Percentiles rank a stretch among this genome's conserved stretches.
Evolutionary conservation across 92 coral and sea anemone genomes (phyloP).

Genomic region (Pocillopora grandis): DNA sequence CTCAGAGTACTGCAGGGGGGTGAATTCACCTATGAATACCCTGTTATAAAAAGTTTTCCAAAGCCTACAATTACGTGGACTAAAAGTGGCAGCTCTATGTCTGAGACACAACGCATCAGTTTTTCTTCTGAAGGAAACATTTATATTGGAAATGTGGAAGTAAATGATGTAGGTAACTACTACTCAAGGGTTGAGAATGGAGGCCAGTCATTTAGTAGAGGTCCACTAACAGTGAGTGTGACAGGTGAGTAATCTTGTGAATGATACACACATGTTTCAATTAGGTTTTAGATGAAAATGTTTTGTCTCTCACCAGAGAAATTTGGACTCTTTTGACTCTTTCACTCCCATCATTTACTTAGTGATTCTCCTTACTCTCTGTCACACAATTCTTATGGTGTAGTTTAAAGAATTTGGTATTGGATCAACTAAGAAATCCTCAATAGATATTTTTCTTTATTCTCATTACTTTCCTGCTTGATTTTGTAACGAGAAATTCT

Average conservation of each 20-base stretch:
- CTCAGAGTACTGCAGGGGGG: slow-evolving; percentile 26
- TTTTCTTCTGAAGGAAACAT: slow-evolving; percentile 82
- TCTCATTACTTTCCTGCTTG: too few species aligned
- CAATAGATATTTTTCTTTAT: too few species aligned
- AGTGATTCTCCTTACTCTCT: too few species aligned
- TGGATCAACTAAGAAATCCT: too few species aligned
- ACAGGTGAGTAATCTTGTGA: slow-evolving; percentile 7
- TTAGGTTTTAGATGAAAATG: too few species aligned
- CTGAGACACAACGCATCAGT: slow-evolving; percentile 70
- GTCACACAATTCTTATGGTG: too few species aligned
- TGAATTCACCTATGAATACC: slow-evolving; percentile 45
- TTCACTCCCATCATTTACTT: too few species aligned
- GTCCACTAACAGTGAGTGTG: slow-evolving; percentile 37
- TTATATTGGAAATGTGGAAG: slow-evolving; percentile 71
- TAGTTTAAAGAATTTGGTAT: too few species aligned
- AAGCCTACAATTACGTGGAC: slow-evolving; percentile 70
- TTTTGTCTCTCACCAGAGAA: too few species aligned
- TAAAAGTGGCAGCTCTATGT: slow-evolving; percentile 39
- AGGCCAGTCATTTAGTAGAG: slow-evolving; percentile 51
- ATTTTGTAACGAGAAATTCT: too few species aligned
- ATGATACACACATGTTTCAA: too few species aligned
- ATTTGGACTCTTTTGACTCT: too few species aligned
- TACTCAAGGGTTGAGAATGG: slow-evolving; percentile 64
- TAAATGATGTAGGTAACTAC: slow-evolving; percentile 67
- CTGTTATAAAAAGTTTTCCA: slow-evolving; percentile 74